Evolutionary conservation across 2,888 invertebrate genomes (phyloP).

Genomic region (Lissonota sp.): DNA sequence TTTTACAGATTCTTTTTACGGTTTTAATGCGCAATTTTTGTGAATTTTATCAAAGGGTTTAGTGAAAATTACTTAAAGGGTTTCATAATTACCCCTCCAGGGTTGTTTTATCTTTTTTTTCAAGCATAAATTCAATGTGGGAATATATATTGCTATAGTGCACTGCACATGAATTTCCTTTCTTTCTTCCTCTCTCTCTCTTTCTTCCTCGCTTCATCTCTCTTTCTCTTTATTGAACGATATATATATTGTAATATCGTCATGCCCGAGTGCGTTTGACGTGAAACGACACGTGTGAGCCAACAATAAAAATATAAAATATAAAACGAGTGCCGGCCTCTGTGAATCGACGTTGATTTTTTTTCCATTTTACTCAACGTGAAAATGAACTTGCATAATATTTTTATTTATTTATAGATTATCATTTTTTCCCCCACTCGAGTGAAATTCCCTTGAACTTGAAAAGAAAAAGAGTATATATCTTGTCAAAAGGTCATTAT

Average conservation of each 20-base stretch:
- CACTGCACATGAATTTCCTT: too few species aligned
- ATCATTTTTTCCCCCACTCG: neutral
- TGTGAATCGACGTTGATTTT: slow-evolving; percentile 46
- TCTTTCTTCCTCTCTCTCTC: slow-evolving; percentile 10
- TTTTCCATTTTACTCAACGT: slow-evolving; percentile 40
- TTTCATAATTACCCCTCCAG: too few species aligned
- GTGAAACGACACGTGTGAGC: slow-evolving; percentile 61
- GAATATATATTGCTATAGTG: too few species aligned
- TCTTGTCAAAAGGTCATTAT: too few species aligned
- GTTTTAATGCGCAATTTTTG: too few species aligned
- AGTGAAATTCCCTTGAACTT: too few species aligned
- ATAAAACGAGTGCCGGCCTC: slow-evolving; percentile 36
- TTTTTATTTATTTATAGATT: slow-evolving; percentile 26
- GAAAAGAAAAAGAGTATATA: too few species aligned
- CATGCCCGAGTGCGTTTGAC: slow-evolving; percentile 58
- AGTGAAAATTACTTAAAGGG: too few species aligned
- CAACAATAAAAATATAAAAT: slow-evolving; percentile 52
- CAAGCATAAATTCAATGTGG: too few species aligned
- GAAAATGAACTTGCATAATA: slow-evolving; percentile 1
- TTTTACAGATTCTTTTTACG: too few species aligned
- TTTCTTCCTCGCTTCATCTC: neutral
- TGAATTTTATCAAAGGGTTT: too few species aligned
- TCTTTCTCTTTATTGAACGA: slow-evolving; percentile 10
- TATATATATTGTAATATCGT: slow-evolving; percentile 25
- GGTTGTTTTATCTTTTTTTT: too few species aligned